Evolutionary conservation across 2,888 invertebrate species (phyloP).

Genomic region (Callyntrura guangdongensis): DNA sequence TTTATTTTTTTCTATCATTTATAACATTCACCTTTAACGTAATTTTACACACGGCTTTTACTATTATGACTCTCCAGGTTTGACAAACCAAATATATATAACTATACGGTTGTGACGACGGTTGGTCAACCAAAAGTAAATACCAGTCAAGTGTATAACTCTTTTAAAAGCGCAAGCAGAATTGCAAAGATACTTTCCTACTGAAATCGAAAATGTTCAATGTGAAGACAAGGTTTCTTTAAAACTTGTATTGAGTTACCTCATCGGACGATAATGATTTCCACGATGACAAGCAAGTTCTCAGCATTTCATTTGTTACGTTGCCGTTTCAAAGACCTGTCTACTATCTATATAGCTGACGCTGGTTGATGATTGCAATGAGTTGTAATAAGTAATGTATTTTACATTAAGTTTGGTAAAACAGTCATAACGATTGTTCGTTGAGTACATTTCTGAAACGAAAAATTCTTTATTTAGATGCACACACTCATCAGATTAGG

Average conservation of each 20-base stretch:
- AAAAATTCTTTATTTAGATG: neutral
- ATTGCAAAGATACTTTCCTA: no score
- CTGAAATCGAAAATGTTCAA: no score
- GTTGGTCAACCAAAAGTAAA: no score
- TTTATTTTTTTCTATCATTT: no score
- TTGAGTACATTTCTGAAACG: neutral
- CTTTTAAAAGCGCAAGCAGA: no score
- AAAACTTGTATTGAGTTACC: constrained; percentile 1
- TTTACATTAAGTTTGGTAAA: neutral
- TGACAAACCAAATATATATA: no score
- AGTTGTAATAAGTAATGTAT: neutral
- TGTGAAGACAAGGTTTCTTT: neutral
- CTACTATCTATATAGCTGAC: neutral
- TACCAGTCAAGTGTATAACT: no score
- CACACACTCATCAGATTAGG: constrained; percentile 51
- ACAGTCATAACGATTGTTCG: neutral
- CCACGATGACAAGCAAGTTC: constrained; percentile 68
- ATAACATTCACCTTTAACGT: no score
- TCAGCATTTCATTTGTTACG: constrained; percentile 49
- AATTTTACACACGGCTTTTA: no score
- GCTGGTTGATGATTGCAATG: constrained; percentile 28
- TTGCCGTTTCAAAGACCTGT: neutral
- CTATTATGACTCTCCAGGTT: no score
- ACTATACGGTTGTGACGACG: no score
- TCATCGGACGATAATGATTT: constrained; percentile 51